phyloP scores from a whole-genome alignment of 2,113 vertebrate genomes.

The Circaetus cinerascens region DNA sequence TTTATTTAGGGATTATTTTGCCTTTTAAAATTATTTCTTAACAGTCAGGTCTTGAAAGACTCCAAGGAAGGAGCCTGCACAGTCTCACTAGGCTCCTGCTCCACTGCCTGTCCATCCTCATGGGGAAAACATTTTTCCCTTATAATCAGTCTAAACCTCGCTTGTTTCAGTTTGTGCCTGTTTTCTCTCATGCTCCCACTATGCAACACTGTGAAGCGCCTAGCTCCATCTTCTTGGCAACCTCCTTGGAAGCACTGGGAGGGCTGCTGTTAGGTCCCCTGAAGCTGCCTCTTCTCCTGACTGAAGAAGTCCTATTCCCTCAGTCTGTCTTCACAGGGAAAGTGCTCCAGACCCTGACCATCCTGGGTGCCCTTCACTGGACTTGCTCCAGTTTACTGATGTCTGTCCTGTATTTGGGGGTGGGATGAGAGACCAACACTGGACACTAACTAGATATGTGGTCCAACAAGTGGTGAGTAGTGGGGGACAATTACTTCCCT shows the following conservation, averaged over 20 bases:
- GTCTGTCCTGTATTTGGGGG: not conserved
- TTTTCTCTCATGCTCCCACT: not conserved
- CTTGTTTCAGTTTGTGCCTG: not conserved
- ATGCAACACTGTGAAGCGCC: not conserved
- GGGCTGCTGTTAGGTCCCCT: not conserved
- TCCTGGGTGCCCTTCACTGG: not conserved
- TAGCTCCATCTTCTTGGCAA: not conserved
- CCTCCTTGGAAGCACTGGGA: not conserved
- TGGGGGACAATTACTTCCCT: not conserved
- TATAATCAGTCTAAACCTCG: not conserved
- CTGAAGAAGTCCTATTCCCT: not conserved
- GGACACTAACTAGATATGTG: not conserved
- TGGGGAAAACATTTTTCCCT: not conserved
- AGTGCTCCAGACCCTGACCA: not conserved
- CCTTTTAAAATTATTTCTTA: not conserved
- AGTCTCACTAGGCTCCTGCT: not conserved
- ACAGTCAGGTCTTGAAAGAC: not conserved
- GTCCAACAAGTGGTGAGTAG: not conserved
- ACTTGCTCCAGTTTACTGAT: not conserved
- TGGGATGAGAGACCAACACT: not conserved
- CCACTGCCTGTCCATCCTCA: not conserved
- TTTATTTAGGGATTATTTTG: not conserved
- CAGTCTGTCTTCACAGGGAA: not conserved
- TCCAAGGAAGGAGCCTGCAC: not conserved
- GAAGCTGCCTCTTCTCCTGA: not conserved